A percentile compares a stretch with the other conserved stretches of the same genome.
Evolutionary conservation across 2,888 invertebrate species (phyloP).

Genomic region (Phyllotreta cruciferae): DNA sequence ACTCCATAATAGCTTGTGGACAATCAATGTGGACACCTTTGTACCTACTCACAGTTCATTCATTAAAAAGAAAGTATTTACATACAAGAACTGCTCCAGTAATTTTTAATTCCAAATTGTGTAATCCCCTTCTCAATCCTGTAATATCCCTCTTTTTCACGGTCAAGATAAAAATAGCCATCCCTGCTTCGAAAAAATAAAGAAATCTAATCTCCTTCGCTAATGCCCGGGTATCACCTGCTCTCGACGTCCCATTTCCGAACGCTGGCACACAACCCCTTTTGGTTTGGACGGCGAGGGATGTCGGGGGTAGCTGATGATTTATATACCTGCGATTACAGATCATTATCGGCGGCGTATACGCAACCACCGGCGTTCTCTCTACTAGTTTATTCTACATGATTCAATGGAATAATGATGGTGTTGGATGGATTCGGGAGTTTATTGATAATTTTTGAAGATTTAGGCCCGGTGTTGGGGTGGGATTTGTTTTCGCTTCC

Average conservation of each 20-base stretch:
- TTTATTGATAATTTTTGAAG: constrained; percentile 17
- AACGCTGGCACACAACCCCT: constrained; percentile 30
- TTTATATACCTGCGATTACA: constrained; percentile 43
- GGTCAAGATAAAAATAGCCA: no score
- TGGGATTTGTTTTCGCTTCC: no score
- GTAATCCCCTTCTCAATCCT: no score
- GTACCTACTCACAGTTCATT: no score
- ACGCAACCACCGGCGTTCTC: constrained; percentile 35
- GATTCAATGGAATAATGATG: constrained; percentile 22
- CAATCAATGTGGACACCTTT: no score
- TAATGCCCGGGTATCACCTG: constrained; percentile 23
- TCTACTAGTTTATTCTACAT: constrained; percentile 31
- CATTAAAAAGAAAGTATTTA: no score
- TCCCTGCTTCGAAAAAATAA: no score
- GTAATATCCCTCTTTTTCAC: no score
- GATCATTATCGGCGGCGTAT: constrained; percentile 38
- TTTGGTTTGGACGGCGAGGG: constrained; percentile 22
- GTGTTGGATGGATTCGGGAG: constrained; percentile 9
- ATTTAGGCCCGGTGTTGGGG: not conserved
- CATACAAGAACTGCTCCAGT: no score
- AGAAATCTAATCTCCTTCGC: no score
- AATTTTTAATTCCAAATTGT: no score
- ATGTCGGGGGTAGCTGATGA: constrained; percentile 37
- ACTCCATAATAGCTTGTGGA: no score
- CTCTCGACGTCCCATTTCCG: constrained; percentile 13